These are phyloP conservation scores for Stegodyphus dumicola DNA, from an alignment of 1,140 invertebrate species.

Conservation along the genomic window DNA sequence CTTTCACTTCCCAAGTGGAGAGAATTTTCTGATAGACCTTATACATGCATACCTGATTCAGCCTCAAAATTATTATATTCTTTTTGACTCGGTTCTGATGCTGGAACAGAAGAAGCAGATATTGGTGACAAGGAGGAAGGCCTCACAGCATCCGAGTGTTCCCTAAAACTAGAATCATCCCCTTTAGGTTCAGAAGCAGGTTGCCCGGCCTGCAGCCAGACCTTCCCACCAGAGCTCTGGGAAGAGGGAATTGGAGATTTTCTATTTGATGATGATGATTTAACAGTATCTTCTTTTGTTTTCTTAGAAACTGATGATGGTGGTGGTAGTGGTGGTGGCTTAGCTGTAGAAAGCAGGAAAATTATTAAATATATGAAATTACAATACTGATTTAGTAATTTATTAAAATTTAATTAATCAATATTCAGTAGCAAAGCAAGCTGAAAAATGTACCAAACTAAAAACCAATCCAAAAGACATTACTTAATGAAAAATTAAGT, in stretches of 20 bases:
- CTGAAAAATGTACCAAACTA: too few species aligned
- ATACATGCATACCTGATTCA: not conserved
- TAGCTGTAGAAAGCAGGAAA: not conserved
- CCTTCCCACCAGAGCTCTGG: conserved; percentile 54
- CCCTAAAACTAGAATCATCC: conserved; percentile 18
- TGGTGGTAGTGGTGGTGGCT: not conserved
- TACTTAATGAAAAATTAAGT: too few species aligned
- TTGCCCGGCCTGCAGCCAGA: conserved; percentile 57
- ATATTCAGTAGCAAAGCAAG: too few species aligned
- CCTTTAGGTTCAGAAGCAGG: conserved; percentile 4
- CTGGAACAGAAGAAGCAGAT: not conserved
- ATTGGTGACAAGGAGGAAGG: conserved; percentile 57
- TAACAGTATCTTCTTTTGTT: conserved; percentile 10
- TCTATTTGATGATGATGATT: conserved; percentile 12
- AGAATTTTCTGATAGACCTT: too few species aligned
- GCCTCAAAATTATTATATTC: not conserved
- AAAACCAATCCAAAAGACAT: too few species aligned
- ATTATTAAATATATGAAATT: not conserved
- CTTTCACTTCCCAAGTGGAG: too few species aligned
- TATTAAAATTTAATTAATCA: too few species aligned
- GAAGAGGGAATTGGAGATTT: conserved; percentile 4
- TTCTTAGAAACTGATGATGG: not conserved
- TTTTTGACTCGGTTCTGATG: not conserved
- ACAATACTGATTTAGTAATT: too few species aligned
- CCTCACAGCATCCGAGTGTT: conserved; percentile 60